phyloP scores from a whole-genome alignment of 2,888 invertebrate species.

The Drosophila niveifrons region DNA sequence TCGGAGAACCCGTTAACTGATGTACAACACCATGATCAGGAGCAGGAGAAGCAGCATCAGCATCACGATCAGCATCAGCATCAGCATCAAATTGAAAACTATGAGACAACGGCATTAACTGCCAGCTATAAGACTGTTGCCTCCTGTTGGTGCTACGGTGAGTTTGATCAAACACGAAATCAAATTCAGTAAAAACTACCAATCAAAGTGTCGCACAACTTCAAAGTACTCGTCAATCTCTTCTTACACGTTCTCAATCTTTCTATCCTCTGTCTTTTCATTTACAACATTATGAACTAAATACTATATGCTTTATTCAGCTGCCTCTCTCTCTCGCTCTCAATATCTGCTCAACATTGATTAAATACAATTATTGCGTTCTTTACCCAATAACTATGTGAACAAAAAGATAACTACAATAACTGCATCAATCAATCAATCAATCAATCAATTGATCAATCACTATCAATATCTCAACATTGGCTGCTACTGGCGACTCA shows the following conservation, averaged over 20 bases:
- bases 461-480: conserved; percentile 50
- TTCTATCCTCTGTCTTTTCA: background rate
- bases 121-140: conserved; percentile 77
- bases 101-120: conserved; percentile 48
- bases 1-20: conserved; percentile 50
- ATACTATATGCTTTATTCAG: conserved; percentile 52
- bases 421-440: conserved; percentile 63
- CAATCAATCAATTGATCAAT: conserved; percentile 33
- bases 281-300: conserved; percentile 33
- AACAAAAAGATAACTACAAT: conserved; percentile 49
- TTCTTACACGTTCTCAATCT: conserved; percentile 18
- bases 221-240: conserved; percentile 44
- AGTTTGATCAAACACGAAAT: conserved; percentile 79
- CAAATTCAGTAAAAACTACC: conserved; percentile 66
- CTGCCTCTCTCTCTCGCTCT: conserved; percentile 23
- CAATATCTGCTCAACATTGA: conserved; percentile 33
- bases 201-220: conserved; percentile 74
- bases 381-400: conserved; percentile 44
- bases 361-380: conserved; percentile 48
- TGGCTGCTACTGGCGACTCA: conserved; percentile 64
- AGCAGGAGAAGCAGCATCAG: conserved; percentile 42
- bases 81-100: conserved; percentile 39
- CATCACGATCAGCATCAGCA: conserved; percentile 13
- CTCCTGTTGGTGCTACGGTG: conserved; percentile 86
- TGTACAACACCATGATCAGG: conserved; percentile 49